Evolutionary conservation across 2,797 vertebrate species (phyloP).

Genomic region (Chaenodraco wilsoni): DNA sequence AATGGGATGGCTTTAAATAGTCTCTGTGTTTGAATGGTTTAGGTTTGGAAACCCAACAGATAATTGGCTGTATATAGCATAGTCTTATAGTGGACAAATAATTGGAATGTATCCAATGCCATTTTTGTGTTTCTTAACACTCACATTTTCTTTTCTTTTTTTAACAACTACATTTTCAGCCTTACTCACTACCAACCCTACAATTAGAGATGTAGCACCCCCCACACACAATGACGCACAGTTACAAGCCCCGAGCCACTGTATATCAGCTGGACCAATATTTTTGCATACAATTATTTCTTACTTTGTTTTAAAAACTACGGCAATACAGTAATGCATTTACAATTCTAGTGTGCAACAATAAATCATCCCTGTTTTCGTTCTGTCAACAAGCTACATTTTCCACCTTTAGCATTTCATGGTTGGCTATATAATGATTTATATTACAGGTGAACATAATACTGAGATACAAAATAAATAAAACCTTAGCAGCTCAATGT

Average conservation of each 20-base stretch:
- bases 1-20: neutral
- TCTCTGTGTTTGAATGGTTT: neutral
- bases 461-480: neutral
- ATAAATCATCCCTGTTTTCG: neutral
- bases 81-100: neutral
- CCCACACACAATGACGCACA: constrained; percentile 26
- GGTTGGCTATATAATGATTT: neutral
- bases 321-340: neutral
- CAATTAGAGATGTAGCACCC: constrained; percentile 31
- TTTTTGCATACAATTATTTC: constrained; percentile 13
- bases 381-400: neutral
- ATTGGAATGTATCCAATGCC: neutral
- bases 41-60: neutral
- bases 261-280: constrained; percentile 11
- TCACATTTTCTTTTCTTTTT: neutral
- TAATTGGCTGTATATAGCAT: neutral
- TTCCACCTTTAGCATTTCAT: neutral
- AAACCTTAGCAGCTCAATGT: neutral
- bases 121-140: constrained; percentile 13
- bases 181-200: constrained; percentile 23
- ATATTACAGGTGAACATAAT: neutral
- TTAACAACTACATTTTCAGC: neutral
- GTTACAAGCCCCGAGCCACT: neutral
- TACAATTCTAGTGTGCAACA: neutral
- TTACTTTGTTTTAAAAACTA: neutral